These are phyloP conservation scores for Echinops telfairi DNA, from an alignment of 2,113 vertebrate species.

Conservation along the genomic window DNA sequence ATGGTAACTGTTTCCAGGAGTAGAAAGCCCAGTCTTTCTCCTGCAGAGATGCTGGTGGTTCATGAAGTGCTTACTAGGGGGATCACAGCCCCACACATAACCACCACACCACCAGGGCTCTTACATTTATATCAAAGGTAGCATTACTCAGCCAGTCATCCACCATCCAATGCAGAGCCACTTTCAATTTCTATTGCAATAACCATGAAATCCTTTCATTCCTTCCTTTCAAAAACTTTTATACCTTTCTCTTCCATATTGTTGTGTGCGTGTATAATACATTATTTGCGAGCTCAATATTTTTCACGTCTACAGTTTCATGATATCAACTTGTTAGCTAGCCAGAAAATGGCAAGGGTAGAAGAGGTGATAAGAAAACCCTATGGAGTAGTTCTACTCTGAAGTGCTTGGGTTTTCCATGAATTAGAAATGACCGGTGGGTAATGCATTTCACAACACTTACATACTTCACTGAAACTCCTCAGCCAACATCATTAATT, in stretches of 20 bases:
- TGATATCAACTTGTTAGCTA: neutral
- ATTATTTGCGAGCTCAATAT: too few relatives aligned
- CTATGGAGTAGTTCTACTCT: neutral
- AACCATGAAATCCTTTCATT: conserved; percentile 17
- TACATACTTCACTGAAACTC: conserved; percentile 45
- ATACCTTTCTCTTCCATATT: neutral
- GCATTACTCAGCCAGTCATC: conserved; percentile 25
- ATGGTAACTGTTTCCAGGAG: too few relatives aligned
- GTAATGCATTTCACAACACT: neutral
- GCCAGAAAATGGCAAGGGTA: neutral
- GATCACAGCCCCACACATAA: neutral
- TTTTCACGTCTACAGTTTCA: neutral
- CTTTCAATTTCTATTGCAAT: conserved; percentile 29
- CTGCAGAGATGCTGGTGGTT: too few relatives aligned
- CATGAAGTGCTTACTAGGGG: too few relatives aligned
- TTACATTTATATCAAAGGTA: neutral
- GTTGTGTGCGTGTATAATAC: too few relatives aligned
- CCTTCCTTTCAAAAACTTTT: neutral
- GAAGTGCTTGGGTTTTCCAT: neutral
- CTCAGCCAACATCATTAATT: neutral
- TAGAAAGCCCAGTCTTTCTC: too few relatives aligned
- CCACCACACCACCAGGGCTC: neutral
- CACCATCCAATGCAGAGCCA: neutral
- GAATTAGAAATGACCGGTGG: neutral
- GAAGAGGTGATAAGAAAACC: neutral